Evolutionary conservation across 2,113 vertebrate genomes (phyloP), one percentile per base, ranked within the genome.

Genomic region (Sylvicapra grimmia): DNA sequence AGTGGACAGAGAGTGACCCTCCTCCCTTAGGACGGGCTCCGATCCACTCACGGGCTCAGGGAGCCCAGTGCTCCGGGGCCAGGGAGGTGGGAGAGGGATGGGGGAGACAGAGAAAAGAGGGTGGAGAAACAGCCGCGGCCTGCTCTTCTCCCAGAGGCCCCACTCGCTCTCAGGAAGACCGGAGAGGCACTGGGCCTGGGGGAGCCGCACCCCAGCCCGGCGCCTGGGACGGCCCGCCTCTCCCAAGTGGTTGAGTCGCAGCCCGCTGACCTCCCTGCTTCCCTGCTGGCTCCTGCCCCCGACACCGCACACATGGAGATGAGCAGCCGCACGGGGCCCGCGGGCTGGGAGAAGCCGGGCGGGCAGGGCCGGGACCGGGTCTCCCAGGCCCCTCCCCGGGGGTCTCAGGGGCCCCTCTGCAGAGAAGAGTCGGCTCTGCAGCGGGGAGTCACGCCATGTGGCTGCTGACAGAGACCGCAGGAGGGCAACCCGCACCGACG

Each of bases 211-310:
- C 51, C 19, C 51, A 54, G 82, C 33, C 51, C 2, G 8, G 19
- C 1, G 2, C 33, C 29, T 54, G 47, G 97, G 96, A 98, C 44
- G 91, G 94, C 96, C 96, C 23, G 75, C 79, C 68, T 96, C 93
- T 94, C 86, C 95, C 97, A 96, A 97, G 90, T 53, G 96, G 96
- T 95, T 54, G 54, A 92, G 95, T 96, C 91, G 97, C 97, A 97
- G 97, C 97, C 97, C 96, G 93, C 92, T 97, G 97, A 97, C 97
- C 97, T 97, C 97, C 95, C 8, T 97, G 96, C 93, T 97, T 93
- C 40, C 4, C 40, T 44, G 40, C 40, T 96, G 97, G 93, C 97
- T 97, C 97, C 97, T 98, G 96, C 96, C 98, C 89, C 89, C 91
- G n/a, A 98, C 84, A 82, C 61, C 6, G 4, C 58, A 68, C 82